phyloP scores from a whole-genome alignment of 2,797 vertebrate species.

The Thaleichthys pacificus region DNA sequence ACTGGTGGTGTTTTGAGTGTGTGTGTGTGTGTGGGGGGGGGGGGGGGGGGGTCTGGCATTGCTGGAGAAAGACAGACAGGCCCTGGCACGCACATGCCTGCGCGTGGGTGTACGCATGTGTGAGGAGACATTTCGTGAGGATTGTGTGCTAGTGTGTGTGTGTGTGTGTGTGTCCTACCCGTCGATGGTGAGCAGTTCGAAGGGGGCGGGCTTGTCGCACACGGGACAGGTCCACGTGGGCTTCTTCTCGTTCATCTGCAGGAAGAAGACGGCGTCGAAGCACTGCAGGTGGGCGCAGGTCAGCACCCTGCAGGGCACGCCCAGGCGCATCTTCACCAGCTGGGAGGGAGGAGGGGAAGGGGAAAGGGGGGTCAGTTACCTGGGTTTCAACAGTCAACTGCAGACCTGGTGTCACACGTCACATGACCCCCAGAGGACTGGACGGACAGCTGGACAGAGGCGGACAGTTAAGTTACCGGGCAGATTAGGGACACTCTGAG shows the following conservation, averaged over 20 bases:
- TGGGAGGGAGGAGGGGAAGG: conserved; percentile 51
- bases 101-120: not conserved
- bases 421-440: too few relatives aligned
- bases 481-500: conserved; percentile 98
- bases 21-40: conserved; percentile 5
- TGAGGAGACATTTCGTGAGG: not conserved
- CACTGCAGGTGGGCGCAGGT: conserved; percentile 97
- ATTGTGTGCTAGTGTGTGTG: not conserved
- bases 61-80: conserved; percentile 10
- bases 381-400: not conserved
- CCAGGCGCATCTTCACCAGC: conserved; percentile 98
- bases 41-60: not conserved
- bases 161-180: conserved; percentile 72
- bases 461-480: conserved; percentile 79
- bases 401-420: too few relatives aligned
- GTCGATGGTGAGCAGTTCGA: conserved; percentile 95
- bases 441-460: not conserved
- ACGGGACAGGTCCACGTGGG: conserved; percentile 98
- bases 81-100: not conserved
- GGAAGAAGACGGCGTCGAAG: conserved; percentile 98
- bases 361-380: not conserved
- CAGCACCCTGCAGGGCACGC: conserved; percentile 92
- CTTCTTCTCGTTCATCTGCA: conserved; percentile 99
- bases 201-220: conserved; percentile 96
- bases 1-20: not conserved